These are phyloP conservation scores for Tympanuchus pallidicinctus DNA, from an alignment of 2,113 vertebrate species.

Conservation along the genomic window DNA sequence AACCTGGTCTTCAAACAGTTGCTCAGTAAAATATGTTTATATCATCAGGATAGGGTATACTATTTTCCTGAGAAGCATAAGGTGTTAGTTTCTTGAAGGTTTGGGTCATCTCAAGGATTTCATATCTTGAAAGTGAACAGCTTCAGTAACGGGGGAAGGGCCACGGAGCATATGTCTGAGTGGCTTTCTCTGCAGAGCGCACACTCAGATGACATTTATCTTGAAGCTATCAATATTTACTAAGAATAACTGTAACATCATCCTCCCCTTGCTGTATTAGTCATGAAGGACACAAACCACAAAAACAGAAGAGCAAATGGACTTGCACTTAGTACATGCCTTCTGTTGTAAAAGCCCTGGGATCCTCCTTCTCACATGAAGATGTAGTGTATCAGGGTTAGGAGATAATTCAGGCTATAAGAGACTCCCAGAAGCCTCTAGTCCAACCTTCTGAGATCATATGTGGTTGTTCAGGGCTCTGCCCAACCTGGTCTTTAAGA, in stretches of 20 bases:
- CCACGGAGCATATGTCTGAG: not conserved
- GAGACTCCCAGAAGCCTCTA: not conserved
- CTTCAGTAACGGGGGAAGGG: conserved; percentile 8
- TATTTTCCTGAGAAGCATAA: not conserved
- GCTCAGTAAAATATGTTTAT: not conserved
- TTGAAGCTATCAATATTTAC: conserved; percentile 29
- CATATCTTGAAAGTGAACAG: conserved; percentile 30
- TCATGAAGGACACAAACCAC: not conserved
- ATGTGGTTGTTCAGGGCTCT: not conserved
- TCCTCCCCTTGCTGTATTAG: not conserved
- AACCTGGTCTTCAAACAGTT: not conserved
- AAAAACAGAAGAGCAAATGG: not conserved
- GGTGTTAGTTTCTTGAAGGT: conserved; percentile 10
- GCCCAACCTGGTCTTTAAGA: not conserved
- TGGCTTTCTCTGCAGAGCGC: not conserved
- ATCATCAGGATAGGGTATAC: not conserved
- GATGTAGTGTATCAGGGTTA: not conserved
- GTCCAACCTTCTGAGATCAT: not conserved
- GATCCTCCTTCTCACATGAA: not conserved
- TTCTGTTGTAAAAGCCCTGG: not conserved
- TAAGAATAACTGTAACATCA: not conserved
- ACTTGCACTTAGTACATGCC: not conserved
- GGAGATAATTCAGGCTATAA: not conserved
- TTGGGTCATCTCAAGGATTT: not conserved
- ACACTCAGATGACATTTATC: conserved; percentile 1